Base-by-base conservation (phyloP, 2,113 vertebrate species). In the Xenus cinereus region DNA sequence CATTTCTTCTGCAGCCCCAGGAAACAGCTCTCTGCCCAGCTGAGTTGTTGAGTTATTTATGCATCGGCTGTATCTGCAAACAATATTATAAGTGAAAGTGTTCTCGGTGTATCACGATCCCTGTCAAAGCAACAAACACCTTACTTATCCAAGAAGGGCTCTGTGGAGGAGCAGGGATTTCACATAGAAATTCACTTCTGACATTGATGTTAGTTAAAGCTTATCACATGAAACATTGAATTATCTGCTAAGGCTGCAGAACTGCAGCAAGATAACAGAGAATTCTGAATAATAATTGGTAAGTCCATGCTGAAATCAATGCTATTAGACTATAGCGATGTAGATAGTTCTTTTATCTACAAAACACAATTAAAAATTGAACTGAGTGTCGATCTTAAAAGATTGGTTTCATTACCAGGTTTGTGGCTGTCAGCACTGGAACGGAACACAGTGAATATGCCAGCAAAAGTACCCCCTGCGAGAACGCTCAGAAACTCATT, bases 271-370 rank as follows among this genome's bases (percentile, higher is more conserved):
- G 96, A 80, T 94, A 83, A 90, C 67, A 91, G 87, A 54, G 84
- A 96, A 90, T 83, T 50, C 63, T 85, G 95, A 91, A 90, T 93
- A 85, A 69, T 87, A 88, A 86, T 85, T 50, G 90, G 41, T 48
- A 90, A 46, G 62, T 54, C 24, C 84, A 8, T 62, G 71, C 87
- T 84, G 82, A 30, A 94, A 96, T 92, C 95, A 92, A 94, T 91
- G 46, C 32, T 50, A 51, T 94, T 35, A 77, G 75, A 71, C 87
- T 51, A 9, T 37, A 83, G 11, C 8, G 59, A 57, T 82, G 87
- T 45, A 37, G 78, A 26, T 45, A 17, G 30, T 62, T 2, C 62
- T 96, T 73, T 87, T 22, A 62, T 41, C 62, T 71, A 21, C 43
- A 37, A 79, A 80, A 35, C 63, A 62, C 84, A 66, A 85, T 79